Conservation (phyloP, 2,797 vertebrate genomes). For the Ispidina picta region DNA sequence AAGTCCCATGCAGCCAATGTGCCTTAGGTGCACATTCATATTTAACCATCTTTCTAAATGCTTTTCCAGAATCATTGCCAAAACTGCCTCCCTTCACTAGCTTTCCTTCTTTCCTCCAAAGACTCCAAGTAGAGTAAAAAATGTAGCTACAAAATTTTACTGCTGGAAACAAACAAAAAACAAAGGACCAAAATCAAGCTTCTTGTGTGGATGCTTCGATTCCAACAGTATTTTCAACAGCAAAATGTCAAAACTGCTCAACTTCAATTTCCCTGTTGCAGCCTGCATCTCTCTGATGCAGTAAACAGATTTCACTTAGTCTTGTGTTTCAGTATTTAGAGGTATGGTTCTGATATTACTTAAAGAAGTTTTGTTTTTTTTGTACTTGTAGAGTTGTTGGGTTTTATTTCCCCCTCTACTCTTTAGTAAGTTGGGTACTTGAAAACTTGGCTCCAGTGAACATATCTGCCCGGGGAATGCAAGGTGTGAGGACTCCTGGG, state of each 20-base stretch:
- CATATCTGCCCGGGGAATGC: fast-evolving
- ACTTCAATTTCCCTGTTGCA: neutral
- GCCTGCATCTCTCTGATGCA: neutral
- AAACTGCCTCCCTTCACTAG: neutral
- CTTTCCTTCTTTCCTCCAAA: neutral
- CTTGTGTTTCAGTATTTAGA: neutral
- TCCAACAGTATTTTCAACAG: neutral
- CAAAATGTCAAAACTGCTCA: neutral
- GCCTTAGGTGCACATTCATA: neutral
- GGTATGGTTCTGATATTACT: neutral
- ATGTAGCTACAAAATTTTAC: neutral
- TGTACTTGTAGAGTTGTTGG: too few species aligned
- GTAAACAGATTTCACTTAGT: neutral
- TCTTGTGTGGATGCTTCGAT: neutral
- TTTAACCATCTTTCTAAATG: neutral
- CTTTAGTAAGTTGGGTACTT: neutral
- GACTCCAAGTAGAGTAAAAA: neutral
- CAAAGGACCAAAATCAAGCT: neutral
- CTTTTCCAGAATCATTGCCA: slow-evolving; percentile 13
- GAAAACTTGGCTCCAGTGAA: neutral
- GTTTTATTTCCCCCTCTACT: neutral
- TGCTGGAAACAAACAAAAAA: neutral
- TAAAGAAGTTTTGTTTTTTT: neutral
- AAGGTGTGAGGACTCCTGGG: neutral
- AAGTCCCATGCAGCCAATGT: neutral